phyloP scores from a whole-genome alignment of 2,113 vertebrate genomes.

The Phoenicopterus ruber region DNA sequence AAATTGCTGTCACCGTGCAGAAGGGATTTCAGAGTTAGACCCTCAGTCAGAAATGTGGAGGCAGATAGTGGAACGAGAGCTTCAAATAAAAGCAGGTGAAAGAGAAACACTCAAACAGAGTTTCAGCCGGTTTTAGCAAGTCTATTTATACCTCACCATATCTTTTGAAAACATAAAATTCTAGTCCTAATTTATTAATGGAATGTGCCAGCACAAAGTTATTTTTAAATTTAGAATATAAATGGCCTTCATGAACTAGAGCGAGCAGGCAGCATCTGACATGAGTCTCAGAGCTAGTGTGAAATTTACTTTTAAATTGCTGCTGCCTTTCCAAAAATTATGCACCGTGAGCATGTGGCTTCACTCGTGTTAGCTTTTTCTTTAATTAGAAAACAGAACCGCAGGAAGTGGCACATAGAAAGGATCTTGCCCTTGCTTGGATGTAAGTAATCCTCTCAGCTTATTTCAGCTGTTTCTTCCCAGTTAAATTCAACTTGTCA shows the following conservation, averaged over 20 bases:
- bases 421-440: constrained; percentile 34
- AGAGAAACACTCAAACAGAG: constrained; percentile 51
- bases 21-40: not conserved
- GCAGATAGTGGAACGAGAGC: not conserved
- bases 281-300: constrained; percentile 70
- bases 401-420: constrained; percentile 39
- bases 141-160: constrained; percentile 59
- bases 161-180: constrained; percentile 66
- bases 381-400: constrained; percentile 73
- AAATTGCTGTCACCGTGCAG: not conserved
- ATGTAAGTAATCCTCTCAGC: constrained; percentile 52
- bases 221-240: constrained; percentile 75
- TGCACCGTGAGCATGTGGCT: constrained; percentile 71
- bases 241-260: constrained; percentile 76
- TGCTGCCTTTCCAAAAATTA: constrained; percentile 74
- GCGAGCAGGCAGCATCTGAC: constrained; percentile 70
- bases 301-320: constrained; percentile 75
- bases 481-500: not conserved
- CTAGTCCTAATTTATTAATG: constrained; percentile 72
- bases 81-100: constrained; percentile 54
- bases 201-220: constrained; percentile 66
- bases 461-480: constrained; percentile 47
- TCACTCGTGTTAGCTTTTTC: constrained; percentile 59
- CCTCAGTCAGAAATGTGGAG: not conserved
- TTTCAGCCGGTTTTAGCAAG: constrained; percentile 35